Base-by-base conservation (phyloP, 1,140 invertebrate species). In the Tetramorium parvispinum region DNA sequence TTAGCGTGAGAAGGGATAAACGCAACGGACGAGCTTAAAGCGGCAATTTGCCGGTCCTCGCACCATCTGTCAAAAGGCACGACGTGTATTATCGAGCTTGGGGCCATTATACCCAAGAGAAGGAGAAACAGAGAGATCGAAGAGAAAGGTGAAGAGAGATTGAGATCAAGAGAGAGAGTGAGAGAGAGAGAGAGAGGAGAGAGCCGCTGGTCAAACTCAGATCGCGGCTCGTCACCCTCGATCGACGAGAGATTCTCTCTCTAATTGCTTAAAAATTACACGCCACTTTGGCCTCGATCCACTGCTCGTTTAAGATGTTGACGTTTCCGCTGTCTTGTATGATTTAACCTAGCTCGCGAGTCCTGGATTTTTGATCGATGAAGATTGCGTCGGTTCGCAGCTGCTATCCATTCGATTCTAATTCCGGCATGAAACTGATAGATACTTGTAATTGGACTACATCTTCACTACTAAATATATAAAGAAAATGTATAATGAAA, bases 201-300 rank as follows among this genome's bases (percentile, higher is more conserved):
- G 10, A 46, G 37, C 66, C 66, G 79, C 13, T 61, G 79, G 53
- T 83, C 53, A 73, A 83, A 73, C 40, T 85, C 59, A 43, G 73
- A 77, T 81, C 66, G 68, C 21, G 49, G 57, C 53, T 73, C 79
- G 40, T 75, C 79, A 83, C 40, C 18, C 68, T 83, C 70, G 79
- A 83, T 83, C 79, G 66, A 79, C 43, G 63, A 81, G 77, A 70
- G 16, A 21, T 63, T 59, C 10, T 59, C 8, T 70, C 78, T 92
- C 89, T 93, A 94, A 94, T 94, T 93, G 92, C 87, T 82, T 73
- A 85, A 82, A 93, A 93, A 94, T 94, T 94, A 94, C 92, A 94
- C 89, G 89, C 86, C 88, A 88, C 73, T 88, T 91, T 91, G 83
- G 61, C 65, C 79, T 55, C 46, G 57, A 87, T 81, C 65, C n/a